Base-by-base conservation (phyloP, 2,888 invertebrate genomes). In the Thereva unica region DNA sequence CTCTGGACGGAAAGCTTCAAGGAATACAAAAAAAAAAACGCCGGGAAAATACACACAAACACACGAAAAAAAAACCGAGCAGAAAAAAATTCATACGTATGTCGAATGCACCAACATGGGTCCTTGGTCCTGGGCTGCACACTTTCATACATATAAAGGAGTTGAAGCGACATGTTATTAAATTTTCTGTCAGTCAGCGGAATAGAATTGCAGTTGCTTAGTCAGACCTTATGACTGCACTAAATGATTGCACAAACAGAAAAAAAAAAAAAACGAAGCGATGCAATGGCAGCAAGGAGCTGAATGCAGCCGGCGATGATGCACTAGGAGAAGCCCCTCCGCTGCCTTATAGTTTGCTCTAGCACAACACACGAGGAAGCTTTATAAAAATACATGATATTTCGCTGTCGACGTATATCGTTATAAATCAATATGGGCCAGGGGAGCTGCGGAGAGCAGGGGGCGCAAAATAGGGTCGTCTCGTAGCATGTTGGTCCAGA, bases 131-230 rank as follows among this genome's bases (percentile, higher is more conserved):
- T 23, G 23, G 50, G 12, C 23, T 23, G 53, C 7, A 34, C 23
- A 23, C 3, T 8, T 35, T 12, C 35, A 53, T 37, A 35, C 42
- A 35, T 35, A 12, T 44, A 38, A 35, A 52, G 41, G 34, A 34
- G 34, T 47, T 45, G 35, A n/a, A 53, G 42, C 44, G 64, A 64
- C 64, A 64, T 53, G 64, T 64, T 64, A 64, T 64, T 64, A 64
- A 64, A 64, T 64, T 64, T 53, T 64, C 64, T 64, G 64, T 64
- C 64, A 64, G 64, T 64, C 64, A 53, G 64, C 61, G 50, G 41
- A 61, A 61, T 49, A 12, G 50, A 50, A 50, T 45, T 61, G 55
- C 55, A 7, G 9, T 41, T 34, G 42, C 41, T 42, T 23, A 41
- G 42, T 49, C 61, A 50, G 61, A 61, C 61, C 50, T 61, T 61